Percentiles rank a stretch among this genome's conserved stretches.
Conservation (phyloP, 2,113 vertebrate species). For the Nesospiza acunhae region DNA sequence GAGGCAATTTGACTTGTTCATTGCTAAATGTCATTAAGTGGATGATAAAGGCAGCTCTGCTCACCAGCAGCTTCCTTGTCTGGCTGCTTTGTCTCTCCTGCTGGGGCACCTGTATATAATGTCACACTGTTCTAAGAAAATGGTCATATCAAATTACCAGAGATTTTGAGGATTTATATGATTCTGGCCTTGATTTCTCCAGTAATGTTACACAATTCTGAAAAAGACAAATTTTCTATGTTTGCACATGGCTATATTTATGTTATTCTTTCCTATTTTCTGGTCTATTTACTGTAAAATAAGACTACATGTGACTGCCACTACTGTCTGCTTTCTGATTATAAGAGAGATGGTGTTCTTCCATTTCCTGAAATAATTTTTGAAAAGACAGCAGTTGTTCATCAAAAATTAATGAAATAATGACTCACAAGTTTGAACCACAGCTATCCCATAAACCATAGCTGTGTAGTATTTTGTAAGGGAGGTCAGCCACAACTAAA, state of each 20-base stretch:
- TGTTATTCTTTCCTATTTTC: background rate
- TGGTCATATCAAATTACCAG: background rate
- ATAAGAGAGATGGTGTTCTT: background rate
- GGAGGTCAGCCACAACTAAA: background rate
- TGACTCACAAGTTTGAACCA: background rate
- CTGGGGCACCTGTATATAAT: background rate
- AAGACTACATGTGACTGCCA: background rate
- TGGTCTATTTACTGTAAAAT: background rate
- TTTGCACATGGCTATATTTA: background rate
- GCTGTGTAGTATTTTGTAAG: background rate
- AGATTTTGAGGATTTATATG: background rate
- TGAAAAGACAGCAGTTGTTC: background rate
- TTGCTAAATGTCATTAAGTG: background rate
- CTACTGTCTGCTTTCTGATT: background rate
- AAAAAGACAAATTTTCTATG: background rate
- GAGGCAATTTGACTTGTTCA: background rate
- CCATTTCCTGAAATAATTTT: background rate
- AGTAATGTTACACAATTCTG: background rate
- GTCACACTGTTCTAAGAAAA: background rate
- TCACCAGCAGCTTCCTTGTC: background rate
- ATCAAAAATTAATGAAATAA: background rate
- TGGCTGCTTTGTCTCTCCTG: background rate
- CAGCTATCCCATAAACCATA: background rate
- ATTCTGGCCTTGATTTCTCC: background rate
- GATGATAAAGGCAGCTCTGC: background rate